Evolutionary conservation across 2,888 invertebrate species (phyloP).

Genomic region (Lasioglossum pauxillum): DNA sequence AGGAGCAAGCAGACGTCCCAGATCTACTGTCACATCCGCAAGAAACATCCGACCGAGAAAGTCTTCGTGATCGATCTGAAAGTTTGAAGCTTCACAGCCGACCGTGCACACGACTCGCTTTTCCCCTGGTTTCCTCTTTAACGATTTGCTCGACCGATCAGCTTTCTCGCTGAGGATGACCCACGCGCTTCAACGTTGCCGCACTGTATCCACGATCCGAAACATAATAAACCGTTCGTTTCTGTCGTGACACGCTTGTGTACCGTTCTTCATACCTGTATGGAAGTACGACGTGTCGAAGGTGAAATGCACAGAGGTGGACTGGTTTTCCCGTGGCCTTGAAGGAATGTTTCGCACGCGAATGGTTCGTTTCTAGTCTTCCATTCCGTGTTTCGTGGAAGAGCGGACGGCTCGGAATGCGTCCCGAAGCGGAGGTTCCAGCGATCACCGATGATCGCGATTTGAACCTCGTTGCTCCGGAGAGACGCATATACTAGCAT

Average conservation of each 20-base stretch:
- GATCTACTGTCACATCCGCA: slow-evolving; percentile 81
- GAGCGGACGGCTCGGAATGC: background rate
- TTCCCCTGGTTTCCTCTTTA: background rate
- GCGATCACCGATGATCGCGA: background rate
- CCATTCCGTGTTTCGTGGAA: background rate
- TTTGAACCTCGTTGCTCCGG: background rate
- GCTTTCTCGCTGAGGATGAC: background rate
- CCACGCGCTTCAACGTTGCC: background rate
- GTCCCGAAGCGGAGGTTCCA: background rate
- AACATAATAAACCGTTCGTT: slow-evolving; percentile 49
- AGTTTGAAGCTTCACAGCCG: slow-evolving; percentile 24
- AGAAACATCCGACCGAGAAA: slow-evolving; percentile 77
- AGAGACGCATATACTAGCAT: background rate
- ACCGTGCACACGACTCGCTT: background rate
- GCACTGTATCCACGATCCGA: slow-evolving; percentile 15
- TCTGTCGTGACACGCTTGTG: background rate
- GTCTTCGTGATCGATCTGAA: slow-evolving; percentile 79
- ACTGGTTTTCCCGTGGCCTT: background rate
- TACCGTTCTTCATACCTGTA: background rate
- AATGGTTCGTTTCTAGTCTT: background rate
- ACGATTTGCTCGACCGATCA: background rate
- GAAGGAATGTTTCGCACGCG: background rate
- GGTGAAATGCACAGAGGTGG: background rate
- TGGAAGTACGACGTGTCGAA: background rate
- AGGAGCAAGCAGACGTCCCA: slow-evolving; percentile 82